Conservation (phyloP, 2,797 vertebrate species). For the Macrochelys suwanniensis region DNA sequence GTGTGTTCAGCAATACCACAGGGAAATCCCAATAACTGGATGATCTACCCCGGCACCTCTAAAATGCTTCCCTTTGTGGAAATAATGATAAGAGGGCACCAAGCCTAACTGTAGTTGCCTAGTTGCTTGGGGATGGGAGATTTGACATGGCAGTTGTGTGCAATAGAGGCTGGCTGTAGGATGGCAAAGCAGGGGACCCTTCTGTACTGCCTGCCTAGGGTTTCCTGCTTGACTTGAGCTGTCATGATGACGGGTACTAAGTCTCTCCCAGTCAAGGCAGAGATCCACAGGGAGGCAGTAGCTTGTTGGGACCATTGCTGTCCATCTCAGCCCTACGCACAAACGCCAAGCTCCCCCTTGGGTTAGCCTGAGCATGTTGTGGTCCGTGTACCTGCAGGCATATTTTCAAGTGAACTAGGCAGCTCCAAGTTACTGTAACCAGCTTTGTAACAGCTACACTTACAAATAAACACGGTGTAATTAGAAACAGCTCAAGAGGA, state of each 20-base stretch:
- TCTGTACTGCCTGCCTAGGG: not conserved
- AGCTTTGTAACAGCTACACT: accelerated
- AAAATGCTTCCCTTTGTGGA: not conserved
- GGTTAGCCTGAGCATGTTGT: not conserved
- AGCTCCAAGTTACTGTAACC: accelerated
- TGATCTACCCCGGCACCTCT: not conserved
- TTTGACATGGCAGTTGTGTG: too few relatives aligned
- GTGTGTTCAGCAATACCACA: not conserved
- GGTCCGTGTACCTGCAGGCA: accelerated
- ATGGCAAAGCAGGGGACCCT: not conserved
- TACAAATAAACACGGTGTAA: not conserved
- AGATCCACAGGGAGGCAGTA: too few relatives aligned
- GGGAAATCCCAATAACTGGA: accelerated
- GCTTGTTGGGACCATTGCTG: not conserved
- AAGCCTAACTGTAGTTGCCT: not conserved
- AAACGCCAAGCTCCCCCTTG: not conserved
- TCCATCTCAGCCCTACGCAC: not conserved
- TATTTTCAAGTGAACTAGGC: not conserved
- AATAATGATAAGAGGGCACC: too few relatives aligned
- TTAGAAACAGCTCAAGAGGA: not conserved
- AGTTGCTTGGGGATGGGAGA: not conserved
- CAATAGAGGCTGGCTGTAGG: not conserved
- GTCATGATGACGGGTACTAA: not conserved
- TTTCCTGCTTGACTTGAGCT: too few relatives aligned
- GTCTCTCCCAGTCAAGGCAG: too few relatives aligned